Percentiles rank a stretch among this genome's conserved stretches.
Evolutionary conservation across 2,797 vertebrate genomes (phyloP).

Genomic region (Acanthornis magna): DNA sequence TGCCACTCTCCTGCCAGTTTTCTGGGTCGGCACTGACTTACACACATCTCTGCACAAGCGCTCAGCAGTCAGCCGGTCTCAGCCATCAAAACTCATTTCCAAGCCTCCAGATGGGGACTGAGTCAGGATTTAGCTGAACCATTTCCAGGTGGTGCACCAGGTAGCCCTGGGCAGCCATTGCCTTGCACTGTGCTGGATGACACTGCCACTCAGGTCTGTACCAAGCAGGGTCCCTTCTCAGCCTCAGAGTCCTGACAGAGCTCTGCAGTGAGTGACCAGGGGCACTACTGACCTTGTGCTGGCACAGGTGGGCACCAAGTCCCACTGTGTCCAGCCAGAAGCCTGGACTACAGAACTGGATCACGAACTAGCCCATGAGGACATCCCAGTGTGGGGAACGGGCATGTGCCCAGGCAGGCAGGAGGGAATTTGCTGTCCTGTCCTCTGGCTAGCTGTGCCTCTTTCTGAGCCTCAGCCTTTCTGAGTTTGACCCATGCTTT

Average conservation of each 20-base stretch:
- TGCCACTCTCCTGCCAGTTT: slow-evolving; percentile 46
- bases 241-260: not conserved
- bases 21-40: slow-evolving; percentile 10
- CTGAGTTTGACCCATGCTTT: not conserved
- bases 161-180: not conserved
- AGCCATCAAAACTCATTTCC: slow-evolving; percentile 17
- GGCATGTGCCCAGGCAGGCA: not conserved
- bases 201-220: not conserved
- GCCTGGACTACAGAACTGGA: not conserved
- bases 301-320: not conserved
- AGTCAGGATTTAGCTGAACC: not conserved
- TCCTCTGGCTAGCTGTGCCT: not conserved
- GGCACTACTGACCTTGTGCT: not conserved
- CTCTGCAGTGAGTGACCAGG: not conserved
- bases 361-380: fast-evolving
- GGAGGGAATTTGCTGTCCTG: not conserved
- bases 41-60: not conserved
- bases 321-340: not conserved
- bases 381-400: not conserved
- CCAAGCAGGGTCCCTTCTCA: not conserved
- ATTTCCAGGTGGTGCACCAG: not conserved
- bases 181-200: not conserved
- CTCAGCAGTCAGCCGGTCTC: slow-evolving; percentile 4
- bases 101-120: slow-evolving; percentile 15
- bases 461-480: not conserved